phyloP scores from a whole-genome alignment of 1,140 invertebrate genomes.

The Sitodiplosis mosellana region DNA sequence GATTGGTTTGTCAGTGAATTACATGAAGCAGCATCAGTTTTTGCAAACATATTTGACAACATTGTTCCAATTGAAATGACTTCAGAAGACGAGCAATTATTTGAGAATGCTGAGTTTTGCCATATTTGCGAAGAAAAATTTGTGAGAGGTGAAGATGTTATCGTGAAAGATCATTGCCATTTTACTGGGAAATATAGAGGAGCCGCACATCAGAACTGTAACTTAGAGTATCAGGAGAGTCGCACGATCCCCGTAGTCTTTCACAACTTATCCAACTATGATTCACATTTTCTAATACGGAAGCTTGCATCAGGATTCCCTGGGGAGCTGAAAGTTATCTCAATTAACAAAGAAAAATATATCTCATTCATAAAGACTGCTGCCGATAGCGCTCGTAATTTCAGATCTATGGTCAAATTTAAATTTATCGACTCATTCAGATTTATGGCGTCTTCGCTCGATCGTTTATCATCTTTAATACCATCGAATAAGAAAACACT shows the following conservation, averaged over 20 bases:
- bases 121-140: conserved; percentile 15
- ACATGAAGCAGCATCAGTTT: conserved; percentile 6
- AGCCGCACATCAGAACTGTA: conserved; percentile 19
- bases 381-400: conserved; percentile 5
- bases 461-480: conserved; percentile 10
- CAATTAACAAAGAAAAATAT: no score
- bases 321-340: conserved; percentile 16
- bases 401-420: no score
- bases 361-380: no score
- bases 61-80: conserved; percentile 9
- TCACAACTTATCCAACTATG: conserved; percentile 20
- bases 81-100: conserved; percentile 4
- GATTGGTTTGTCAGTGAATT: conserved; percentile 11
- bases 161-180: conserved; percentile 19
- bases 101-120: conserved; percentile 7
- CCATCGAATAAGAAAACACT: conserved; percentile 13
- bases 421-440: conserved; percentile 18
- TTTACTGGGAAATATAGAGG: conserved; percentile 18
- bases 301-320: conserved; percentile 10
- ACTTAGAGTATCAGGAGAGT: conserved; percentile 16
- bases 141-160: conserved; percentile 4
- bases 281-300: conserved; percentile 21
- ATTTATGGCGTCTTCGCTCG: conserved; percentile 12
- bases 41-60: conserved; percentile 7
- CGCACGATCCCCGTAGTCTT: conserved; percentile 21